Evolutionary conservation across 2,113 vertebrate species (phyloP), one percentile per base, ranked within the genome.

Genomic region (Muscicapa adusta): DNA sequence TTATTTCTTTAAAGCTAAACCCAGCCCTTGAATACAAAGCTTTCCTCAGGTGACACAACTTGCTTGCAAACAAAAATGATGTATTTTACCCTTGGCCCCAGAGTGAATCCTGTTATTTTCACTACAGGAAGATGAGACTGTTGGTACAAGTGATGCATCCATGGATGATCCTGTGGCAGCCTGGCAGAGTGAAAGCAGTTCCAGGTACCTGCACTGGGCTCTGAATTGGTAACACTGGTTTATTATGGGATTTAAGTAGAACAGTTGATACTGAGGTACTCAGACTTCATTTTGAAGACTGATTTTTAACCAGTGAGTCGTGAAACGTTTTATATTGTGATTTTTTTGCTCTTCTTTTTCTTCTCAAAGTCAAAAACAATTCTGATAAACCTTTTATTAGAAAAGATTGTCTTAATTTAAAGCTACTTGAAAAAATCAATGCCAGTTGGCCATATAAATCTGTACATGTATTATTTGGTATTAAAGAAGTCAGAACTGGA

Each of bases 141-240:
- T 62, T 40, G 98, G 98, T 78, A 98, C 98, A 76, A 99, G 98
- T 12, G 98, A 99, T 17, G 98, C 96, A 10, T 99, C 99, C 23
- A 94, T 98, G 91, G 99, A 98, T 45, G 98, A 99, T 56, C 98
- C 97, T 29, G 98, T 99, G 87, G 86, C 98, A 85, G 98, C 97
- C 20, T 99, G 99, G 99, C 98, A 99, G 92, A 99, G 98, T 61
- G 99, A 99, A 97, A 99, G 98, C 97, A 99, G 98, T 85, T 99
- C 99, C 95, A 99, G 99, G 99, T 99, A 97, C 50, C 76, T 84
- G 88, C 61, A 7, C 70, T 57, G 84, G 47, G 73, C 28, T 51
- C 12, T 89, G 34, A 40, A 80, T 63, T 88, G 33, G 19, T 94
- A 33, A 15, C n/a, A 15, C 76, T 56, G 72, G 25, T 84, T 79